Conservation (phyloP, 2,888 invertebrate species). For the Leucozona laternaria region DNA sequence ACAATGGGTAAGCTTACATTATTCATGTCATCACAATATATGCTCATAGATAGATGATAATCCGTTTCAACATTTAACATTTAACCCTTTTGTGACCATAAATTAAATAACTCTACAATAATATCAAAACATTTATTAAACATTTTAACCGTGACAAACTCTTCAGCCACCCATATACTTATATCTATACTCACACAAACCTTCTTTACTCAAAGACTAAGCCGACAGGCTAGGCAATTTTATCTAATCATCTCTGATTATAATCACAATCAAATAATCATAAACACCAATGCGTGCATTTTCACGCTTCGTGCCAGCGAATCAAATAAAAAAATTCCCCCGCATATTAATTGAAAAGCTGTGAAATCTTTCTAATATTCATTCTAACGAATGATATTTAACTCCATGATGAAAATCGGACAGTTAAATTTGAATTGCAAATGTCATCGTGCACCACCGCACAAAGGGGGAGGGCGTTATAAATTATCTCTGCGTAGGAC, state of each 20-base stretch:
- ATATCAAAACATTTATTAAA: conserved; percentile 57
- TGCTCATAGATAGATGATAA: background rate
- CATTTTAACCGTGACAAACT: conserved; percentile 55
- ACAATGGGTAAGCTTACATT: conserved; percentile 23
- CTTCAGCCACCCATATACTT: conserved; percentile 16
- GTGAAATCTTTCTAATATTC: conserved; percentile 59
- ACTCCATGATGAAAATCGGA: conserved; percentile 38
- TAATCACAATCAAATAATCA: conserved; percentile 61
- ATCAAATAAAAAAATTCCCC: conserved; percentile 65
- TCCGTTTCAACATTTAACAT: background rate
- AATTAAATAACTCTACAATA: conserved; percentile 17
- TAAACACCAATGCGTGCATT: conserved; percentile 64
- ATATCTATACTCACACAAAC: conserved; percentile 21
- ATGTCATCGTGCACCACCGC: conserved; percentile 48
- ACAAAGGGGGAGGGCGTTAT: conserved; percentile 46
- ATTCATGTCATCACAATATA: conserved; percentile 27
- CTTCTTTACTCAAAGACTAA: conserved; percentile 22
- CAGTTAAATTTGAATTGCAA: conserved; percentile 70
- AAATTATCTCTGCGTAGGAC: conserved; percentile 55
- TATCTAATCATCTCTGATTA: conserved; percentile 56
- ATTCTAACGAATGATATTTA: conserved; percentile 51
- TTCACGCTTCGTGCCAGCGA: conserved; percentile 71
- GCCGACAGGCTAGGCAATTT: conserved; percentile 28
- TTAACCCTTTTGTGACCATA: background rate
- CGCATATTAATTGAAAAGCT: conserved; percentile 67